A percentile compares a stretch with the other conserved stretches of the same genome.
These are phyloP conservation scores for Pteria penguin DNA, from an alignment of 2,888 invertebrate genomes.

Conservation along the genomic window DNA sequence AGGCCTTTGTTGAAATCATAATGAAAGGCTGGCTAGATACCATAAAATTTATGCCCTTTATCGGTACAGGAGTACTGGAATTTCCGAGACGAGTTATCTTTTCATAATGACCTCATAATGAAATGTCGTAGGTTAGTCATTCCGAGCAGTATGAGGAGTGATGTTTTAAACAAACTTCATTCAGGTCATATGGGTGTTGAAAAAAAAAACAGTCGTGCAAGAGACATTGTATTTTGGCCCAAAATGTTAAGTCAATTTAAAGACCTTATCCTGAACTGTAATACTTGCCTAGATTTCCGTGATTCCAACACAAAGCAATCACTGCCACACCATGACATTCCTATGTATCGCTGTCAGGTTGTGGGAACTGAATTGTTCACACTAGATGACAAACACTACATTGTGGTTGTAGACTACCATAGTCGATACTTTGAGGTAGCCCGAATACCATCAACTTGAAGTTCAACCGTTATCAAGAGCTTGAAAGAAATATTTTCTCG, in stretches of 20 bases:
- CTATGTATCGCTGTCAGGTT: conserved; percentile 35
- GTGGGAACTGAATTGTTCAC: conserved; percentile 44
- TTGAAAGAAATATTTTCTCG: conserved; percentile 31
- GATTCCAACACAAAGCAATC: conserved; percentile 39
- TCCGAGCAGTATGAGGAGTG: conserved; percentile 35
- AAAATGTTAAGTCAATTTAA: conserved; percentile 26
- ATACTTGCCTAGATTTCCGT: conserved; percentile 23
- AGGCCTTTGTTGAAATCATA: conserved; percentile 33
- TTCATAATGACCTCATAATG: conserved; percentile 32
- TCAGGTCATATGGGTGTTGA: conserved; percentile 40
- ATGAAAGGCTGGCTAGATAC: too few species aligned
- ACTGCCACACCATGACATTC: conserved; percentile 21
- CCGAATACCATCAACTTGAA: conserved; percentile 4
- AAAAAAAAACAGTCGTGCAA: conserved; percentile 42
- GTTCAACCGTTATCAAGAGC: conserved; percentile 32
- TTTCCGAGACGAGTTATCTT: conserved; percentile 38
- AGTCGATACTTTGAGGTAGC: conserved; percentile 38
- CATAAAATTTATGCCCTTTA: too few species aligned
- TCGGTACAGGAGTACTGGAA: conserved; percentile 34
- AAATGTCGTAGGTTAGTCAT: conserved; percentile 41
- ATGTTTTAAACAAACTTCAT: conserved; percentile 23
- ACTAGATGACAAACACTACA: conserved; percentile 29
- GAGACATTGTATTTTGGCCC: conserved; percentile 41
- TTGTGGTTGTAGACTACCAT: conserved; percentile 44
- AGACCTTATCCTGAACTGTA: conserved; percentile 22